Evolutionary conservation across 2,797 vertebrate genomes (phyloP), one percentile per base, ranked within the genome.

Genomic region (Eidolon dupreanum): DNA sequence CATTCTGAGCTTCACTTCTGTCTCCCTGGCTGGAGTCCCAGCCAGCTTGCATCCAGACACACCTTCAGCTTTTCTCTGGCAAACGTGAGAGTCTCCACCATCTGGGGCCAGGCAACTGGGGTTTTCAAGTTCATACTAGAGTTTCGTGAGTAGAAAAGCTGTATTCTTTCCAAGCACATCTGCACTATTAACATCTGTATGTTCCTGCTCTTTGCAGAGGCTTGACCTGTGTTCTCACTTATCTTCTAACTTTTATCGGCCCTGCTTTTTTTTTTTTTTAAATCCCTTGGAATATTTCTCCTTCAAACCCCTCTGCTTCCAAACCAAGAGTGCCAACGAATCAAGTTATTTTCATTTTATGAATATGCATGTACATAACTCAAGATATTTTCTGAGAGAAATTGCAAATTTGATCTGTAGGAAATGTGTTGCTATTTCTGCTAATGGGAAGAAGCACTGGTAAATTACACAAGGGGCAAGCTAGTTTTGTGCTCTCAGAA

Each of bases 271-370:
- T 46, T 81, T 63, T 74, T n/a, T 94, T 61, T 15, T 33, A 33
- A 36, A 61, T 19, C 22, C n/a, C 38, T 83, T 79, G 46, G 26
- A 59, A 51, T 36, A n/a, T 81, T 94, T 68, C 26, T 85, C 41
- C 91, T 91, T 53, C 9, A 51, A 87, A 24, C 1, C 19, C 31
- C 92, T 59, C 53, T 68, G 91, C 81, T 63, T 94, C 31, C 12
- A 90, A 24, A 28, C n/a, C 88, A 77, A 68, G 70, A 88, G 79
- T 53, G 79, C 93, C 95, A 93, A 75, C 6, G 19, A 73, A 95
- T 94, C 51, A 70, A 85, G 73, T 95, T 96, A 95, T 97, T 98
- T 95, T 95, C 66, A 95, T 88, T 95, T 94, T 89, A 97, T 97
- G 95, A 97, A 97, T 97, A 97, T 97, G 90, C 92, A 97, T 96